A percentile compares a stretch with the other conserved stretches of the same genome.
Evolutionary conservation across 2,888 invertebrate species (phyloP).

Genomic region (Patella pellucida): DNA sequence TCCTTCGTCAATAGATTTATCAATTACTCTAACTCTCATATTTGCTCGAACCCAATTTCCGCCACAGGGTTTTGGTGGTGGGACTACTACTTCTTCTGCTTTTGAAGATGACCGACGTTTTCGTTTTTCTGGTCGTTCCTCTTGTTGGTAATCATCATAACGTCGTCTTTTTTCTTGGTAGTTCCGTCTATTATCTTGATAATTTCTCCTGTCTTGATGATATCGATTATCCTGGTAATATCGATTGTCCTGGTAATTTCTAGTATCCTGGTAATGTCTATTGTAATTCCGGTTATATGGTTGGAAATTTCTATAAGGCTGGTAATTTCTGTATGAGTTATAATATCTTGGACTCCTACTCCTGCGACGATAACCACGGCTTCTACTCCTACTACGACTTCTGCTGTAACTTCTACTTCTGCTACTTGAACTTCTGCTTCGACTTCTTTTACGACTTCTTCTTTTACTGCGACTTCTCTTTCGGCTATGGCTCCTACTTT

Average conservation of each 20-base stretch:
- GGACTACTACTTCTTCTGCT: conserved; percentile 7
- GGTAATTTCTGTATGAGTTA: conserved; percentile 5
- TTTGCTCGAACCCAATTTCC: conserved; percentile 67
- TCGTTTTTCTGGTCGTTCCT: neutral
- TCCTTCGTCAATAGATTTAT: conserved; percentile 68
- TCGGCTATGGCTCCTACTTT: neutral
- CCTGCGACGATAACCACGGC: neutral
- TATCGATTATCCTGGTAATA: conserved; percentile 3
- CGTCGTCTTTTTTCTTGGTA: conserved; percentile 11
- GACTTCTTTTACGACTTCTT: neutral
- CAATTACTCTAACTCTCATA: conserved; percentile 69
- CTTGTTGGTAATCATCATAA: conserved; percentile 13
- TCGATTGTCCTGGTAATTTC: conserved; percentile 8
- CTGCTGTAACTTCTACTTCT: neutral
- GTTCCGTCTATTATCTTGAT: conserved; percentile 17
- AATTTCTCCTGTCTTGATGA: conserved; percentile 11
- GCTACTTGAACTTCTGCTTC: neutral
- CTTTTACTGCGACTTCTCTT: neutral
- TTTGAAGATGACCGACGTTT: neutral
- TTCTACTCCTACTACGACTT: conserved; percentile 5
- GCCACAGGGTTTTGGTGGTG: neutral
- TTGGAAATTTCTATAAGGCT: neutral
- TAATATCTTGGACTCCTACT: neutral
- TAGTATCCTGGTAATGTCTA: conserved; percentile 11
- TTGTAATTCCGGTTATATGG: conserved; percentile 4